Percentiles rank a stretch among this genome's conserved stretches.
phyloP scores from a whole-genome alignment of 2,888 invertebrate genomes.

The Hydraecia micacea region DNA sequence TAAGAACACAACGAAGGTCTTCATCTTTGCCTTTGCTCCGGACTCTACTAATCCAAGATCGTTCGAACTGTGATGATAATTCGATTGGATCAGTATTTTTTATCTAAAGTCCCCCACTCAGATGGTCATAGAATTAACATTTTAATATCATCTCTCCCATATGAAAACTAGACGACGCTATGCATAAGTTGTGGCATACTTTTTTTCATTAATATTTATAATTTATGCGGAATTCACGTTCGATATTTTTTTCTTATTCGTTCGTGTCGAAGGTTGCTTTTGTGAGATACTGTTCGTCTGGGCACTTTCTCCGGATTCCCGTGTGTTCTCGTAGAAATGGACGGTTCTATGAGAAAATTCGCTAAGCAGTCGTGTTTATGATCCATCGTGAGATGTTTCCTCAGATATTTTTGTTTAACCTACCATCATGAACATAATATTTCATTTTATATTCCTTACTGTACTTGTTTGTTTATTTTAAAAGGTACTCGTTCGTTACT shows the following conservation, averaged over 20 bases:
- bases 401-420: not conserved
- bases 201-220: constrained; percentile 85
- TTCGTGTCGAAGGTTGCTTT: constrained; percentile 72
- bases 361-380: constrained; percentile 37
- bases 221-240: constrained; percentile 79
- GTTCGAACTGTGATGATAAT: constrained; percentile 84
- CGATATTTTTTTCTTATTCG: constrained; percentile 64
- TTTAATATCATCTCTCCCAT: constrained; percentile 81
- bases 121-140: constrained; percentile 81
- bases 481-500: not conserved
- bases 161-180: constrained; percentile 81
- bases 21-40: constrained; percentile 78
- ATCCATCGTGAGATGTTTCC: constrained; percentile 38
- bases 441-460: not conserved
- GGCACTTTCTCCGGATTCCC: constrained; percentile 65
- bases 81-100: constrained; percentile 86
- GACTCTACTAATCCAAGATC: constrained; percentile 77
- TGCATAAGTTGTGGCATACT: constrained; percentile 84
- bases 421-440: not conserved
- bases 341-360: constrained; percentile 54
- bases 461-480: constrained; percentile 10
- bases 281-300: constrained; percentile 48
- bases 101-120: constrained; percentile 86
- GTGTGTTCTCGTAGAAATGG: constrained; percentile 36
- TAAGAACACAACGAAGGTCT: constrained; percentile 79